Evolutionary conservation across 2,797 vertebrate species (phyloP), one percentile per base, ranked within the genome.

Genomic region (Peromyscus attwateri): DNA sequence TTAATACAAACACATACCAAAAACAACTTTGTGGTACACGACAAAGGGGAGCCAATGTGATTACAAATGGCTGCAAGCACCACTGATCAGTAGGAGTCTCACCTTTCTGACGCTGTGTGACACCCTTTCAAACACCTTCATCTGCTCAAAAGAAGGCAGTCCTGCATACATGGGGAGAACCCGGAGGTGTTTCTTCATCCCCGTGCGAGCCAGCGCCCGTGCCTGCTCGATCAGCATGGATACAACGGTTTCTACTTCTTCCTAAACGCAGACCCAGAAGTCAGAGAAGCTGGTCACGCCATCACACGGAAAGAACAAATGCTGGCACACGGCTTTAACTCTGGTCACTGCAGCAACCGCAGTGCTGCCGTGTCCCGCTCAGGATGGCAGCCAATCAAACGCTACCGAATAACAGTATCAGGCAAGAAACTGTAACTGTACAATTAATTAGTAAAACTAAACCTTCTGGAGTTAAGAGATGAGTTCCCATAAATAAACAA

Each of bases 141-240:
- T 99, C 97, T 99, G 99, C 55, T 99, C 99, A 16, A 99, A 98
- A 88, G 99, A 99, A 46, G 99, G 99, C 71, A 99, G 98, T 21
- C 99, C 99, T 0, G 99, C 99, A 0, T 99, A 99, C 99, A 99
- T 99, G 94, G 99, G 99, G 82, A 99, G 98, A 87, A 99, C 99
- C 49, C 99, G 99, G 81, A 99, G 99, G 95, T 99, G 99, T 40
- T 99, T 99, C 97, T 99, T 99, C 99, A 99, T 99, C 23, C 99
- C 99, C 0, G 99, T 99, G 75, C 99, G 99, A 34, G 99, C 99
- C 19, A 99, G 98, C 29, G 99, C 99, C 73, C 99, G 99, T 55
- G 99, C 99, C 98, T 99, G 99, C 2, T 99, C 99, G 87, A 99
- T 99, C 71, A 99, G 98, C 98, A 99, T 98, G 3, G 99, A 99